A percentile compares a stretch with the other conserved stretches of the same genome.
phyloP scores from a whole-genome alignment of 2,888 invertebrate genomes.

The Fragum sueziense region DNA sequence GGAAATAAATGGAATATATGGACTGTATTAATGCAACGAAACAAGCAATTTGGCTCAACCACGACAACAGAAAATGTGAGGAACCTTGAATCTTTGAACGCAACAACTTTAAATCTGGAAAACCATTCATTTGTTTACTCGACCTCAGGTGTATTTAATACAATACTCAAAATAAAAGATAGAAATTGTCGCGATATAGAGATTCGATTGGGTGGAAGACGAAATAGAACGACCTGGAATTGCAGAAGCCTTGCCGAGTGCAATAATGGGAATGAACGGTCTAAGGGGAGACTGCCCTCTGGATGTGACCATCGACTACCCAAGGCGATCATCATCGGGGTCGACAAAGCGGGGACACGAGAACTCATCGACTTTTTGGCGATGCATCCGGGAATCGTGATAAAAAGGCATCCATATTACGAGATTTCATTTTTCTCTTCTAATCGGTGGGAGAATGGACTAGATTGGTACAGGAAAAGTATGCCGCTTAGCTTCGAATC shows the following conservation, averaged over 20 bases:
- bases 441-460: constrained; percentile 90
- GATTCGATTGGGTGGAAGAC: background rate
- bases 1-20: too few relatives aligned
- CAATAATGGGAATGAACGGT: background rate
- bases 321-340: constrained; percentile 82
- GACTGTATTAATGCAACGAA: too few relatives aligned
- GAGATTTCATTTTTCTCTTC: constrained; percentile 99
- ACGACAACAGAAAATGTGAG: too few relatives aligned
- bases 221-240: background rate
- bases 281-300: too few relatives aligned
- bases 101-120: too few relatives aligned
- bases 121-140: background rate
- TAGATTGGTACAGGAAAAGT: constrained; percentile 93
- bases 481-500: constrained; percentile 94
- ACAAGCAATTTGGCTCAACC: too few relatives aligned
- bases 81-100: too few relatives aligned
- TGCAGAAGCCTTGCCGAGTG: background rate
- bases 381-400: constrained; percentile 88
- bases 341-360: constrained; percentile 82
- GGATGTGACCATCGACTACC: constrained; percentile 70
- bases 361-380: constrained; percentile 81
- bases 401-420: constrained; percentile 88
- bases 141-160: background rate
- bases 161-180: background rate
- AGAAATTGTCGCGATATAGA: background rate